A percentile compares a stretch with the other conserved stretches of the same genome.
These are phyloP conservation scores for Diabrotica virgifera DNA, from an alignment of 1,140 invertebrate species.

Conservation along the genomic window DNA sequence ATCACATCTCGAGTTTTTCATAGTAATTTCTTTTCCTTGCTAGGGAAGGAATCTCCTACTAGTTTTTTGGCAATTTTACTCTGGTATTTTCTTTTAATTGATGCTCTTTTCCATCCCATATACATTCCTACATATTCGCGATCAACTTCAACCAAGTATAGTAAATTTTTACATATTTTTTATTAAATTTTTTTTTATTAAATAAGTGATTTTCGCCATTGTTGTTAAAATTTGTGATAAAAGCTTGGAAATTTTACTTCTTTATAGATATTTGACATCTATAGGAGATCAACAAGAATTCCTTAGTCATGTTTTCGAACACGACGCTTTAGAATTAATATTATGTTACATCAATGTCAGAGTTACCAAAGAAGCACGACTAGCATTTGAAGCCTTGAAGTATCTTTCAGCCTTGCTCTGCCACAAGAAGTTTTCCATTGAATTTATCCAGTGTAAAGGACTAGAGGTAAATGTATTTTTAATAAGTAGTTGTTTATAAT, in stretches of 20 bases:
- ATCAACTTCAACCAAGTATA: no score
- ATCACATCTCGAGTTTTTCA: no score
- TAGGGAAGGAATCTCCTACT: no score
- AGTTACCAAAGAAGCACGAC: constrained; percentile 82
- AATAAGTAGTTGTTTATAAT: neutral
- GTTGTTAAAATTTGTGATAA: no score
- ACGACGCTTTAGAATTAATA: constrained; percentile 79
- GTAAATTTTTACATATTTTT: no score
- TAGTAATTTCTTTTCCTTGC: no score
- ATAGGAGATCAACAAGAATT: constrained; percentile 98
- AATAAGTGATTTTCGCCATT: no score
- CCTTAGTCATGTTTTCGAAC: constrained; percentile 86
- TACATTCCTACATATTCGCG: no score
- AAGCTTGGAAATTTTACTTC: neutral
- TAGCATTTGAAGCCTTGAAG: constrained; percentile 93
- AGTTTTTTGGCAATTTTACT: no score
- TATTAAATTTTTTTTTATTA: no score
- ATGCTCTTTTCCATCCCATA: no score
- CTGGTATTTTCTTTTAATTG: no score
- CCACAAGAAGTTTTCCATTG: constrained; percentile 96
- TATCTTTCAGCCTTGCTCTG: constrained; percentile 91
- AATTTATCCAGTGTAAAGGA: constrained; percentile 85
- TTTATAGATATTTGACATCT: constrained; percentile 73
- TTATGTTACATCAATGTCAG: constrained; percentile 87
- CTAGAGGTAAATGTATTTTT: constrained; percentile 59